Evolutionary conservation across 2,888 invertebrate genomes (phyloP), one percentile per base, ranked within the genome.

Genomic region (Hanleya hanleyi): DNA sequence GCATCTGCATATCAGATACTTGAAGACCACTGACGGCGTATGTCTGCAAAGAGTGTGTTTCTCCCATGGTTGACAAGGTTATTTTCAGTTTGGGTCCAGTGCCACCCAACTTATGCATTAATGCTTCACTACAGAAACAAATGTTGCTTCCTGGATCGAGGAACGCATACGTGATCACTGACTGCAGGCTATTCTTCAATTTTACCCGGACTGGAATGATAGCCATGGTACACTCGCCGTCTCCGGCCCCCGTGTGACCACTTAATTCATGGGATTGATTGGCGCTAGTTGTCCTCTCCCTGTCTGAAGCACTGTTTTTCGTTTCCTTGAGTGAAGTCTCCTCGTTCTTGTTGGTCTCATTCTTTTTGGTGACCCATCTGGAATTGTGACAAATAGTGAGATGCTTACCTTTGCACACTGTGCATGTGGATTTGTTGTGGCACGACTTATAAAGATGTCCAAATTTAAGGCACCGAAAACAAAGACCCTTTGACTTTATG

Each of bases 71-170:
- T 15, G 18, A 51, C 9, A 74, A 29, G 9, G 49, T 67, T 15
- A 70, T 67, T 50, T 38, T 70, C 50, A 26, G 26, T 26, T 9
- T 6, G 18, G 38, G 49, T 0, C 70, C 67, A 22, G 9, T 38
- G 22, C 29, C 37, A 4, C 67, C 70, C n/a, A 74, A 26, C 29
- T 57, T 32, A 15, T 33, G 15, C 50, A 51, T 37, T 35, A 74
- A 37, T 15, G 35, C n/a, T 7, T 41, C 47, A 5, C 69, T 74
- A 33, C 74, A 74, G 47, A 74, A 74, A 4, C 51, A 51, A 4
- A 70, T 67, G 22, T 29, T 70, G 50, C 70, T 70, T 1, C 74
- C 70, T n/a, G 65, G 51, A 37, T 74, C 70, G 9, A 65, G 22
- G 36, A 74, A 74, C 18, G 57, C 67, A 33, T 65, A 73, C 7